A percentile compares a stretch with the other conserved stretches of the same genome.
These are phyloP conservation scores for Heliconius hortense DNA, from an alignment of 2,888 invertebrate species.

Conservation along the genomic window DNA sequence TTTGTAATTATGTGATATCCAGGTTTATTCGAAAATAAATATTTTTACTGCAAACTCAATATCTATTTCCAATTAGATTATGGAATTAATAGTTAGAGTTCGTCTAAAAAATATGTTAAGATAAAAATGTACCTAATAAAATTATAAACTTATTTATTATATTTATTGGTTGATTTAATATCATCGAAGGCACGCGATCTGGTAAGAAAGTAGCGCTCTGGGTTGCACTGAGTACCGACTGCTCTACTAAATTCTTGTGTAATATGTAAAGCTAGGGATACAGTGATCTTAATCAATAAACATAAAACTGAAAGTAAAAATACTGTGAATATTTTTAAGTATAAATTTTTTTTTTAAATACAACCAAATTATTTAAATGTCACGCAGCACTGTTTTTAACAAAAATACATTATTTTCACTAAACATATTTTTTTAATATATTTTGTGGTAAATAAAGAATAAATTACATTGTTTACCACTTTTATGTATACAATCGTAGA, in stretches of 20 bases:
- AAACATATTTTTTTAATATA: too few relatives aligned
- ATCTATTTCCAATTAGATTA: not conserved
- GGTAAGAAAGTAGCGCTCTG: slow-evolving; percentile 74
- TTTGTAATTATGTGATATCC: not conserved
- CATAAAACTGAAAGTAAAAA: not conserved
- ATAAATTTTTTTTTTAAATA: too few relatives aligned
- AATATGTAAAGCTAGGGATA: slow-evolving; percentile 52
- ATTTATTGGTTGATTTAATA: slow-evolving; percentile 52
- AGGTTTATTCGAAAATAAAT: not conserved
- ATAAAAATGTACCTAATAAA: slow-evolving; percentile 10
- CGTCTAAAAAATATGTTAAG: not conserved
- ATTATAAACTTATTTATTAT: slow-evolving; percentile 26
- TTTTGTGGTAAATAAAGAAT: too few relatives aligned
- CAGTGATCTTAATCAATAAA: slow-evolving; percentile 42
- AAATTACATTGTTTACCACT: not conserved
- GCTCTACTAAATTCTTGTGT: slow-evolving; percentile 75
- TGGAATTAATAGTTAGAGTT: not conserved
- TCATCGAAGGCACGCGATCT: slow-evolving; percentile 54
- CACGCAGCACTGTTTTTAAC: too few relatives aligned
- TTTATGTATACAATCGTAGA: not conserved
- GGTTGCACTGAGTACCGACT: slow-evolving; percentile 61
- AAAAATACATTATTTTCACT: too few relatives aligned
- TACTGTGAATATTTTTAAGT: too few relatives aligned
- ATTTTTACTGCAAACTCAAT: not conserved
- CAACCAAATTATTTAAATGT: too few relatives aligned